Evolutionary conservation across 2,113 vertebrate genomes (phyloP).

Genomic region (Oplegnathus fasciatus): DNA sequence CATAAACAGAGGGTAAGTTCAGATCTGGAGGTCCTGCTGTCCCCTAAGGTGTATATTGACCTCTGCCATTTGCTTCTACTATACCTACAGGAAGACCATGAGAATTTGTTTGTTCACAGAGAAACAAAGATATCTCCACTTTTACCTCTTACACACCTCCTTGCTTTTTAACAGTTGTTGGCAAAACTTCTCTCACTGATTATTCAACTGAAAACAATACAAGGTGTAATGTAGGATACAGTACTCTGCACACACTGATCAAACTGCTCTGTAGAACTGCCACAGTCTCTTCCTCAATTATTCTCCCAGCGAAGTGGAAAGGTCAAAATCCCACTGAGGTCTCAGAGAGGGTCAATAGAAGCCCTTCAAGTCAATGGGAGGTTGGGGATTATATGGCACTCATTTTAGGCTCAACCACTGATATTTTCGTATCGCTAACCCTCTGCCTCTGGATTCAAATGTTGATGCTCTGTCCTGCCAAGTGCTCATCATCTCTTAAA

Average conservation of each 20-base stretch:
- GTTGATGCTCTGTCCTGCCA: background rate
- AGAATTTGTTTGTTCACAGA: conserved; percentile 1
- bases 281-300: conserved; percentile 26
- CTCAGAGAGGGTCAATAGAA: conserved; percentile 10
- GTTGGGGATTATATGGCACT: conserved; percentile 16
- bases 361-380: conserved; percentile 19
- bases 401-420: background rate
- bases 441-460: conserved; percentile 11
- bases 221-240: background rate
- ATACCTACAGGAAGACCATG: background rate
- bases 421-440: conserved; percentile 2
- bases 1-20: conserved; percentile 18
- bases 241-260: background rate
- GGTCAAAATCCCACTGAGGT: conserved; percentile 38
- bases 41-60: background rate
- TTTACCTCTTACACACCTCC: background rate
- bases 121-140: background rate
- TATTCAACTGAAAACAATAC: conserved; percentile 41
- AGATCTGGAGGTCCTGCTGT: conserved; percentile 25
- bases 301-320: conserved; percentile 42
- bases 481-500: background rate
- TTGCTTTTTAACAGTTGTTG: background rate
- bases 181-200: no score
- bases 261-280: conserved; percentile 27
- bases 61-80: conserved; percentile 13